Conservation (phyloP, 2,113 vertebrate genomes). For the Ailuropoda melanoleuca region DNA sequence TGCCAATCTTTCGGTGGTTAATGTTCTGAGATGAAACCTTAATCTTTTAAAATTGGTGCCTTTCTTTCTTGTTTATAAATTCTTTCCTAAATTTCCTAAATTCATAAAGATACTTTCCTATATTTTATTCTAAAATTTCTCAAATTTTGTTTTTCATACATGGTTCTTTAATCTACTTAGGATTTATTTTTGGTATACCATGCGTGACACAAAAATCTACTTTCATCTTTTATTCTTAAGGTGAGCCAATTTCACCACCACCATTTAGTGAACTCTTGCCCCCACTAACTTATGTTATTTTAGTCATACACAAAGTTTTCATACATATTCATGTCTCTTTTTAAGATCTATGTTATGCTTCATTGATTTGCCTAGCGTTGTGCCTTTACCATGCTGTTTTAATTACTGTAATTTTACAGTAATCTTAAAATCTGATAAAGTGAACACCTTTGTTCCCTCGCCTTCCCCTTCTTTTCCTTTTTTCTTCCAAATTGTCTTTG, state of each 20-base stretch:
- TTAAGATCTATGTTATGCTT: neutral
- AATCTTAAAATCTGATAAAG: neutral
- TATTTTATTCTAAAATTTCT: neutral
- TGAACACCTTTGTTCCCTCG: neutral
- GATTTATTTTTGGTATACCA: slow-evolving; percentile 4
- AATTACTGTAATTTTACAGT: neutral
- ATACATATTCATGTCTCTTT: neutral
- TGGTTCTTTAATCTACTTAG: slow-evolving; percentile 27
- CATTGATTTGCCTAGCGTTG: neutral
- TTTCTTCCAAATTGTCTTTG: neutral
- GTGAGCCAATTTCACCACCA: neutral
- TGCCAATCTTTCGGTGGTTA: neutral
- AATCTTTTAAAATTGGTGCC: slow-evolving; percentile 29
- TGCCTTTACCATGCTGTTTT: neutral
- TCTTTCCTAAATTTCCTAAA: neutral
- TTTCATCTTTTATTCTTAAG: slow-evolving; percentile 36
- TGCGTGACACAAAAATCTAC: neutral
- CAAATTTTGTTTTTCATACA: neutral
- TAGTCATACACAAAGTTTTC: neutral
- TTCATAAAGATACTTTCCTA: neutral
- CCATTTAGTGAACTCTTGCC: neutral
- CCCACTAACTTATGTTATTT: neutral
- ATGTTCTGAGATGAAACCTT: neutral
- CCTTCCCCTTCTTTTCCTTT: neutral
- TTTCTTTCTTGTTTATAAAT: slow-evolving; percentile 20